A percentile compares a stretch with the other conserved stretches of the same genome.
Conservation (phyloP, 2,797 vertebrate genomes). For the Sus cebifrons region DNA sequence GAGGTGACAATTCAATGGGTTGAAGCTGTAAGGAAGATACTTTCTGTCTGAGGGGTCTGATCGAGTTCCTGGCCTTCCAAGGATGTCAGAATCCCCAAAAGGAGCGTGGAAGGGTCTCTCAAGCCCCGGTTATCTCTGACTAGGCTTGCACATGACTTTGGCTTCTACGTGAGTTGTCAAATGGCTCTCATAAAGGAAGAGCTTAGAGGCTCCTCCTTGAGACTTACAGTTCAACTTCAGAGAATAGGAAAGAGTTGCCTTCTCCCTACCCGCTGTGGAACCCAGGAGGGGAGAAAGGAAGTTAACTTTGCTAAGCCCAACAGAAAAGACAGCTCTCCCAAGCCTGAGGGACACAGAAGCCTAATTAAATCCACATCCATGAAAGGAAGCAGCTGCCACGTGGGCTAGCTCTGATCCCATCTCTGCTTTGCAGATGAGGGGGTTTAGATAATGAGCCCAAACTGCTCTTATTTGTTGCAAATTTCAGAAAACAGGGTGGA, state of each 20-base stretch:
- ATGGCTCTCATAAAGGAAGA: not conserved
- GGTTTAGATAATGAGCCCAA: slow-evolving; percentile 70
- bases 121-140: not conserved
- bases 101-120: not conserved
- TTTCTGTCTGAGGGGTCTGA: not conserved
- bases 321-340: not conserved
- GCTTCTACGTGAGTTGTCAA: not conserved
- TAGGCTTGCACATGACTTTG: not conserved
- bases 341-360: not conserved
- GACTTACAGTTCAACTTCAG: not conserved
- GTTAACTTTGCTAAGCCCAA: not conserved
- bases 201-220: not conserved
- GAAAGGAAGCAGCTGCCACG: not conserved
- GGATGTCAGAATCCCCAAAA: not conserved
- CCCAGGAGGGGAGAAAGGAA: not conserved
- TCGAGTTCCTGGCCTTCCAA: not conserved
- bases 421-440: slow-evolving; percentile 9
- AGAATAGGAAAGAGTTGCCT: not conserved
- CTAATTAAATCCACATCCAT: slow-evolving; percentile 59
- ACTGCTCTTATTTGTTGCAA: slow-evolving; percentile 63
- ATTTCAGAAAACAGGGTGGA: slow-evolving; percentile 63
- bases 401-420: not conserved
- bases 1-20: not conserved
- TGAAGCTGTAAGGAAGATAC: not conserved
- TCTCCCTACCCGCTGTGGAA: not conserved